Evolutionary conservation across 2,113 vertebrate genomes (phyloP).

Genomic region (Antechinus flavipes): DNA sequence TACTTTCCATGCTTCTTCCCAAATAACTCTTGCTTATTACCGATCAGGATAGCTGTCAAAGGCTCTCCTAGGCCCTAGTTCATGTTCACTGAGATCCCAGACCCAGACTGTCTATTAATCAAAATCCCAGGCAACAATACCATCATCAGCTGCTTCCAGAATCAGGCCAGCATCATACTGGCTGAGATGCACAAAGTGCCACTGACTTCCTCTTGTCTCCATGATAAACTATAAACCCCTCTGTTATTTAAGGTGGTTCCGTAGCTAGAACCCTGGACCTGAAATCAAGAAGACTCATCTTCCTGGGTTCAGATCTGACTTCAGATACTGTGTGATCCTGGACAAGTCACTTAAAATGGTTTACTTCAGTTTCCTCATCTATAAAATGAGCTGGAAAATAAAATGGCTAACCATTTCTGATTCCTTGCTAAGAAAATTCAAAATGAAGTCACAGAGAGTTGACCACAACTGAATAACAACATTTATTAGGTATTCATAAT

Average conservation of each 20-base stretch:
- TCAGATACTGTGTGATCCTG: not conserved
- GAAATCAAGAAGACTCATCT: not conserved
- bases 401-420: not conserved
- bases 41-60: too few relatives aligned
- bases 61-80: not conserved
- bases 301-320: not conserved
- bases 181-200: not conserved
- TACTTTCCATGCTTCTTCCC: not conserved
- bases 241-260: not conserved
- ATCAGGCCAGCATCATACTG: not conserved
- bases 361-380: not conserved
- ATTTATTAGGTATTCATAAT: not conserved
- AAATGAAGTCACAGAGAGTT: not conserved
- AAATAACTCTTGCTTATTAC: not conserved
- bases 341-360: not conserved
- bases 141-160: not conserved
- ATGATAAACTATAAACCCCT: not conserved
- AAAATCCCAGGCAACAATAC: not conserved
- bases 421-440: not conserved
- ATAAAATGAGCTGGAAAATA: not conserved
- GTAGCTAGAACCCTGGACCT: not conserved
- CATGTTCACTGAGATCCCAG: not conserved
- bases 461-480: not conserved
- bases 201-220: not conserved
- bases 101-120: not conserved